Evolutionary conservation across 2,797 vertebrate genomes (phyloP), one percentile per base, ranked within the genome.

Genomic region (Phylloscopus collybita): DNA sequence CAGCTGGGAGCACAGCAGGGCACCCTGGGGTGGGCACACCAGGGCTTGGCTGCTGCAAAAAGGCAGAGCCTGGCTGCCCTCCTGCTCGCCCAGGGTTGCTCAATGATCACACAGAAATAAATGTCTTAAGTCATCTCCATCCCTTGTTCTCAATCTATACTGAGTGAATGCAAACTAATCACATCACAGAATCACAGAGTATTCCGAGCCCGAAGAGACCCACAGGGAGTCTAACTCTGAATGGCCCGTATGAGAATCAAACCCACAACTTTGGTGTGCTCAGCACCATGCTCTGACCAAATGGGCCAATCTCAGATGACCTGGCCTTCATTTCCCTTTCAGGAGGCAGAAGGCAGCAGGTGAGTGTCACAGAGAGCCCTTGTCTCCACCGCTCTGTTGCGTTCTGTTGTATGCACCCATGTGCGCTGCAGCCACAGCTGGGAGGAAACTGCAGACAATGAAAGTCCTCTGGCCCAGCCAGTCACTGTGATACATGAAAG

Each of bases 391-490:
- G 14, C 40, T 40, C 0, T 18, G 75, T 57, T 3, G 59, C 53
- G 44, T 26, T 40, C 57, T 84, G 65, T 23, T 1, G 0, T 76
- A 11, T 0, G 1, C 5, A 20, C 47, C 51, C 16, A 1, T 4
- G 49, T 2, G 3, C 1, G 1, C 44, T 1, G 0, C 84, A 91
- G n/a, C n/a, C n/a, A n/a, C n/a, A n/a, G 91, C 79, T 88, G 93
- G 65, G 81, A 93, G 92, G 65, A 86, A 93, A 62, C 3, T 51
- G 82, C 72, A 93, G 69, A 62, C 91, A 88, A 6, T 61, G 72
- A 17, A 54, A 47, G 69, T 87, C 50, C 75, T 92, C 81, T 88
- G 85, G 76, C 57, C 73, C 36, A 62, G 30, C 60, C 2, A 10
- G 45, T 47, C 88, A 53, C 44, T 57, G 76, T 83, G 91, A 79